A percentile compares a stretch with the other conserved stretches of the same genome.
Conservation (phyloP, 2,797 vertebrate species). For the Ambastaia sidthimunki region DNA sequence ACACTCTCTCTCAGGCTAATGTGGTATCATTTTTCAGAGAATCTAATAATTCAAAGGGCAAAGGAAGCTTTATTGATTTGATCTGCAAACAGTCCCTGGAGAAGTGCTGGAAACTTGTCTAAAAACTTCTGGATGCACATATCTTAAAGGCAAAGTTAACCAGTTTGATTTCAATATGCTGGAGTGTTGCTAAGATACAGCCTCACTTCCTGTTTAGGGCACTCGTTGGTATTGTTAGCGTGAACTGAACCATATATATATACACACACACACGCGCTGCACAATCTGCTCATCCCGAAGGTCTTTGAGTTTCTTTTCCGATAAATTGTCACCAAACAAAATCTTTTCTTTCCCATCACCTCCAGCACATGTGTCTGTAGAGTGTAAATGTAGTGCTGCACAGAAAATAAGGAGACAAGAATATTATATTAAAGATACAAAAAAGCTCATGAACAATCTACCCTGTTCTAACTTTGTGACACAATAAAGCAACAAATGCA, state of each 20-base stretch:
- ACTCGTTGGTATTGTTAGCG: background rate
- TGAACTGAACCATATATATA: no score
- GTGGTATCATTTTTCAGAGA: conserved; percentile 52
- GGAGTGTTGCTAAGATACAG: background rate
- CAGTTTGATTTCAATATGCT: background rate
- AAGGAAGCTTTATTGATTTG: conserved; percentile 54
- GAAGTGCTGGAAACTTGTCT: conserved; percentile 7
- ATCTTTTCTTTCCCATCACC: conserved; percentile 6
- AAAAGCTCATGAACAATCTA: background rate
- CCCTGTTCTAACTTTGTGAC: background rate
- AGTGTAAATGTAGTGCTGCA: conserved; percentile 73
- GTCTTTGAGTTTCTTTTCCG: conserved; percentile 73
- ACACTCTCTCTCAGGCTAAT: conserved; percentile 34
- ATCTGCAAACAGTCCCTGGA: background rate
- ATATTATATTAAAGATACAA: background rate
- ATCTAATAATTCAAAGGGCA: conserved; percentile 45
- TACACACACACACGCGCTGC: no score
- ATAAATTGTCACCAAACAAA: conserved; percentile 68
- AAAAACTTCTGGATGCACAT: conserved; percentile 8
- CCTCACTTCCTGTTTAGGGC: background rate
- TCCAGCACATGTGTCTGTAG: conserved; percentile 76
- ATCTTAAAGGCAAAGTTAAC: background rate
- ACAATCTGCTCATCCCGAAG: conserved; percentile 88
- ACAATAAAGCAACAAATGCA: background rate
- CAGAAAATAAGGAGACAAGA: background rate